A percentile compares a stretch with the other conserved stretches of the same genome.
Conservation (phyloP, 2,888 invertebrate genomes). For the Melangyna quadrimaculata region DNA sequence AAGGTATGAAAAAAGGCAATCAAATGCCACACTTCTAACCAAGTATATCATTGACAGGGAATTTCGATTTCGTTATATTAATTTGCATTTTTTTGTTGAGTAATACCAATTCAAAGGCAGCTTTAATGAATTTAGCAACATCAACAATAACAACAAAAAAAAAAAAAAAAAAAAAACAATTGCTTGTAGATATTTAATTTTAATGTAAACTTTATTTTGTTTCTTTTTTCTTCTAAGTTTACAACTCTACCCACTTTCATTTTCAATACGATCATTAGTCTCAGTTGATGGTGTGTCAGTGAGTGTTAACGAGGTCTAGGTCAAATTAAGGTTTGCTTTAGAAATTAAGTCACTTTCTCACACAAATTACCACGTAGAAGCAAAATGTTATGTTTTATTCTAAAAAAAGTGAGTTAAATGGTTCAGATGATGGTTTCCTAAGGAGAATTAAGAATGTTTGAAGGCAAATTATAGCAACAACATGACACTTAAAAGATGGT, state of each 20-base stretch:
- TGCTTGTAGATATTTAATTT: not conserved
- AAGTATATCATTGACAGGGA: constrained; percentile 6
- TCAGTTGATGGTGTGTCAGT: not conserved
- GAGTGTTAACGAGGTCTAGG: constrained; percentile 8
- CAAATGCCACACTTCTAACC: constrained; percentile 11
- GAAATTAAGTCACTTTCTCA: constrained; percentile 12
- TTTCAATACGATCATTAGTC: constrained; percentile 6
- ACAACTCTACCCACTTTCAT: not conserved
- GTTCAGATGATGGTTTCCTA: not conserved
- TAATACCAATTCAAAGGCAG: not conserved
- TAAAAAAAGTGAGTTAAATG: not conserved
- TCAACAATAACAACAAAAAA: no score
- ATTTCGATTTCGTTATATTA: constrained; percentile 12
- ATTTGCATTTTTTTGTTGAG: not conserved
- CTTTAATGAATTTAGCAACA: not conserved
- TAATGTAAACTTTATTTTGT: not conserved
- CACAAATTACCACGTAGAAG: constrained; percentile 3
- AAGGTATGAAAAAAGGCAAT: not conserved
- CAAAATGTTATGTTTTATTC: not conserved
- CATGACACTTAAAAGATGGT: not conserved
- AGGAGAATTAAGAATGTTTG: not conserved
- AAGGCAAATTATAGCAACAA: not conserved
- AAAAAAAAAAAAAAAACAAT: not conserved
- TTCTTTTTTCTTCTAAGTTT: not conserved
- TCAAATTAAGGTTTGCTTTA: constrained; percentile 10